A percentile compares a stretch with the other conserved stretches of the same genome.
These are phyloP conservation scores for Dichetophora obliterata DNA, from an alignment of 2,888 invertebrate genomes.

Conservation along the genomic window DNA sequence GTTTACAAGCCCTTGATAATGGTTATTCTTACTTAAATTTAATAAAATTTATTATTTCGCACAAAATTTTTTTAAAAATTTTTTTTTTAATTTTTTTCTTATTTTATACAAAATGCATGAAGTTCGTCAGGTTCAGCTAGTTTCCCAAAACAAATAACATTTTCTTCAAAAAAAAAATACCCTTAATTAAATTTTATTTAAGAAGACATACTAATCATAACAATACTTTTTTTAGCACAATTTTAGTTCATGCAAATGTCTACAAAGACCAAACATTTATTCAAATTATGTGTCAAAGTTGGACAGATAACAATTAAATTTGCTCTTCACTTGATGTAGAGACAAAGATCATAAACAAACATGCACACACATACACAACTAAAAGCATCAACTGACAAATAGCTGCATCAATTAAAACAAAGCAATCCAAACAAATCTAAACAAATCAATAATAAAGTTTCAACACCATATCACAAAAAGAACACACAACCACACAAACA, in stretches of 20 bases:
- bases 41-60: too few species aligned
- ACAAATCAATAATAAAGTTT: conserved; percentile 9
- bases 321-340: conserved; percentile 12
- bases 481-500: neutral
- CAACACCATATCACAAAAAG: neutral
- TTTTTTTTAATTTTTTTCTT: too few species aligned
- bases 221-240: too few species aligned
- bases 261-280: neutral
- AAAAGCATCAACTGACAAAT: neutral
- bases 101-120: too few species aligned
- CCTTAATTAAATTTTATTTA: too few species aligned
- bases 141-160: too few species aligned
- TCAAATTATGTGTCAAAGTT: conserved; percentile 50
- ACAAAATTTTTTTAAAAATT: too few species aligned
- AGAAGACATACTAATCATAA: too few species aligned
- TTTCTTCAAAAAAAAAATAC: too few species aligned
- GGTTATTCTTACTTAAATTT: too few species aligned
- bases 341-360: neutral
- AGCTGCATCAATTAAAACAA: neutral
- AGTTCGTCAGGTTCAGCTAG: too few species aligned
- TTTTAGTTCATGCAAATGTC: neutral
- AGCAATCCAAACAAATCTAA: neutral
- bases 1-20: too few species aligned
- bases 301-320: conserved; percentile 62
- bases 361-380: neutral